These are phyloP conservation scores for Alviniconcha marisindica DNA, from an alignment of 1,140 invertebrate genomes.

Conservation along the genomic window DNA sequence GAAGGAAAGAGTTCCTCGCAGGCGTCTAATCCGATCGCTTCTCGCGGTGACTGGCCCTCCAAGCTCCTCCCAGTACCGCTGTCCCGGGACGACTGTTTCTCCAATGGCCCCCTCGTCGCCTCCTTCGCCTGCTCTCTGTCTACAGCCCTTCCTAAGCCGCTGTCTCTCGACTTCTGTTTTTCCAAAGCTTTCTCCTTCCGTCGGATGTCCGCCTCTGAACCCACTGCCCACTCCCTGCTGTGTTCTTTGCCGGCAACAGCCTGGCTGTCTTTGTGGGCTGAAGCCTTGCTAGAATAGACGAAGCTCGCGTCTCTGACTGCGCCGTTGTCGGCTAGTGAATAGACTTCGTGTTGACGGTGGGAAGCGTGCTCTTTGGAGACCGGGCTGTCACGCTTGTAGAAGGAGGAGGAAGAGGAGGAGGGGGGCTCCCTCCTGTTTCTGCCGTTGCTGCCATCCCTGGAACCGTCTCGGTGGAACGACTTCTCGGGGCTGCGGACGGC, in stretches of 20 bases:
- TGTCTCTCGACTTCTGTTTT: constrained; percentile 7
- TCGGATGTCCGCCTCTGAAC: not conserved
- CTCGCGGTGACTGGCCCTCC: not conserved
- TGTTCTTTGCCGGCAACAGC: not conserved
- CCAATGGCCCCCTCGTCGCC: not conserved
- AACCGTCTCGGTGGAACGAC: constrained; percentile 16
- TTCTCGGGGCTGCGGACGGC: constrained; percentile 5
- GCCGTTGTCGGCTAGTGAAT: not conserved
- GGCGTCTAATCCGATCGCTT: not conserved
- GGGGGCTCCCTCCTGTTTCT: constrained; percentile 1
- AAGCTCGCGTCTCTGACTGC: not conserved
- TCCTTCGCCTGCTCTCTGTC: constrained; percentile 7
- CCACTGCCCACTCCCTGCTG: not conserved
- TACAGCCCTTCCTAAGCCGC: not conserved
- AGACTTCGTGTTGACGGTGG: not conserved
- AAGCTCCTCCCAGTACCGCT: constrained; percentile 8
- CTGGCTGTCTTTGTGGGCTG: not conserved
- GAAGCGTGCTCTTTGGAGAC: not conserved
- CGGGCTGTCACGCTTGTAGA: not conserved
- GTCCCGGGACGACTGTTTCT: constrained; percentile 31
- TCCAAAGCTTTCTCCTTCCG: constrained; percentile 6
- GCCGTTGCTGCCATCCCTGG: not conserved
- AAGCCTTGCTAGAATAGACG: not conserved
- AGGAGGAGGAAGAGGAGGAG: too few species aligned
- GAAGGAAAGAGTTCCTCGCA: not conserved